Conservation (phyloP, 2,888 invertebrate species). For the Macrophya annulata region DNA sequence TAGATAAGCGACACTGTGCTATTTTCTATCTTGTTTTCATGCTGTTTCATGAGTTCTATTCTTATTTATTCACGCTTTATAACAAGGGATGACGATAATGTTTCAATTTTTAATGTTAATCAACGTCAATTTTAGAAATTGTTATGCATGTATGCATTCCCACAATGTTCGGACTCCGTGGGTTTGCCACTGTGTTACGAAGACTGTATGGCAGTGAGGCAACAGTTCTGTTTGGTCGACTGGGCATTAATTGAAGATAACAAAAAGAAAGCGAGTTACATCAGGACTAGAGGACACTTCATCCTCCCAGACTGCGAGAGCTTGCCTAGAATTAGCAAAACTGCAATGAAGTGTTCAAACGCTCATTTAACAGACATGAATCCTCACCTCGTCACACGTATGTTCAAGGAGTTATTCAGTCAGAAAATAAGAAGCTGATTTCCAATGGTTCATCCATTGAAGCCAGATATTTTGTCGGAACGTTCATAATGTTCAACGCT, state of each 20-base stretch:
- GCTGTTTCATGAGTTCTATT: neutral
- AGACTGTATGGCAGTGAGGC: conserved; percentile 95
- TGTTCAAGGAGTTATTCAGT: conserved; percentile 68
- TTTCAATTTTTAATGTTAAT: neutral
- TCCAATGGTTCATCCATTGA: conserved; percentile 6
- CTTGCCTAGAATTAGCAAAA: conserved; percentile 87
- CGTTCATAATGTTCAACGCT: neutral
- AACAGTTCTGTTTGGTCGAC: conserved; percentile 95
- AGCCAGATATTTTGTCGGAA: neutral
- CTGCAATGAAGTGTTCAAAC: conserved; percentile 89
- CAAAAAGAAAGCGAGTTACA: conserved; percentile 89
- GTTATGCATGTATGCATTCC: conserved; percentile 95
- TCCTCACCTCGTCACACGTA: conserved; percentile 90
- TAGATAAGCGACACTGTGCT: neutral
- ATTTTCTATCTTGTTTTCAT: neutral
- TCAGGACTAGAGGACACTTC: conserved; percentile 93
- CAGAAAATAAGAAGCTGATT: conserved; percentile 14
- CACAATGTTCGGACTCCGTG: conserved; percentile 89
- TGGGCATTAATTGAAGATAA: conserved; percentile 96
- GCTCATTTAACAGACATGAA: conserved; percentile 92
- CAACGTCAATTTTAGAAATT: conserved; percentile 83
- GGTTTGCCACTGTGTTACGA: conserved; percentile 94
- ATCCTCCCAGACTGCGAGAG: conserved; percentile 92
- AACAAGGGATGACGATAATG: neutral
- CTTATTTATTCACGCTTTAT: neutral